Percentiles rank a stretch among this genome's conserved stretches.
phyloP scores from a whole-genome alignment of 2,113 vertebrate genomes.

The Geococcyx californianus region DNA sequence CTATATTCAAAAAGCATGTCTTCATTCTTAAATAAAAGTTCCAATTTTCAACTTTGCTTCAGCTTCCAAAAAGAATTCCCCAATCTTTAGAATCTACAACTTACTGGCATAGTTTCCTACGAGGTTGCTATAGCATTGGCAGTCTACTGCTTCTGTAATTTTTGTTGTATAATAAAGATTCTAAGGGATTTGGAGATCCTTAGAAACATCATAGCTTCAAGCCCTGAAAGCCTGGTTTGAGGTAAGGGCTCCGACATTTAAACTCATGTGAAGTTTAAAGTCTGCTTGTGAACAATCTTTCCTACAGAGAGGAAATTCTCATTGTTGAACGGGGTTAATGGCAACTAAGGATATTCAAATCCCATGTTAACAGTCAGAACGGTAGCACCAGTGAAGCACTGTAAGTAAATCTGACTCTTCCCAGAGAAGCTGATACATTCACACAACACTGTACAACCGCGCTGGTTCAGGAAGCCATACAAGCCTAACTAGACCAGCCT shows the following conservation, averaged over 20 bases:
- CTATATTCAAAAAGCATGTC: not conserved
- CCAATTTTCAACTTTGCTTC: not conserved
- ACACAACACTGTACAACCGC: rapidly evolving
- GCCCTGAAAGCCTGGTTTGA: not conserved
- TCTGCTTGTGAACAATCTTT: not conserved
- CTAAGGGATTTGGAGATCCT: not conserved
- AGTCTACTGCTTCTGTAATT: not conserved
- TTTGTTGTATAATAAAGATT: not conserved
- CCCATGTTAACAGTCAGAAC: not conserved
- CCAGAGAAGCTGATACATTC: not conserved
- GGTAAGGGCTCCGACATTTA: not conserved
- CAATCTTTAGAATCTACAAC: not conserved
- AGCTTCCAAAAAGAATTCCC: not conserved
- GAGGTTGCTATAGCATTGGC: not conserved
- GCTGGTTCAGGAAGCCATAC: not conserved
- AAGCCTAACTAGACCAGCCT: too few species aligned
- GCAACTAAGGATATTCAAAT: not conserved
- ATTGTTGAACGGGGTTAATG: not conserved
- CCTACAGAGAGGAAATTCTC: not conserved
- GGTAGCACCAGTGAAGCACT: not conserved
- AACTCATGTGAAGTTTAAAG: not conserved
- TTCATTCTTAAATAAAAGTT: not conserved
- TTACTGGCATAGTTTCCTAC: not conserved
- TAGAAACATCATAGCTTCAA: not conserved
- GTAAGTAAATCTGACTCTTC: not conserved